Evolutionary conservation across 2,888 invertebrate genomes (phyloP), one percentile per base, ranked within the genome.

Genomic region (Mesorhabditis sp.): DNA sequence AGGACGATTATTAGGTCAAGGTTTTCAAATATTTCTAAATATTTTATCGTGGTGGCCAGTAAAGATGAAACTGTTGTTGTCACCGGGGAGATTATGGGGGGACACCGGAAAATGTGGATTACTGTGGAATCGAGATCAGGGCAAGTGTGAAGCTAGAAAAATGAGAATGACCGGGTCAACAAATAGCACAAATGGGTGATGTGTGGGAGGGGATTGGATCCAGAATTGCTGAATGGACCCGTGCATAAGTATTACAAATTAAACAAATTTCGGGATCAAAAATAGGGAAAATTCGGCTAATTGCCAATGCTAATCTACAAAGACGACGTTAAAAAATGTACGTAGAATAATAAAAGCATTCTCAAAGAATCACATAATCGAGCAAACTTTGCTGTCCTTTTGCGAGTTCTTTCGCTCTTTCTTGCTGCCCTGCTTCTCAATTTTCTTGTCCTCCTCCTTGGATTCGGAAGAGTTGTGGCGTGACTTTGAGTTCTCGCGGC

Each of bases 331-430:
- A 28, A 28, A 28, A 28, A 28, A 28, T 28, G 28, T 28, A 28
- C 28, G 28, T 28, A 28, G 28, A 28, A 28, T 28, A 28, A 28
- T 28, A 28, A 28, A 28, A 28, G 28, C 28, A 28, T 28, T 28
- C 28, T 28, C 28, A 28, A 28, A 28, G 28, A 28, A 28, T 28
- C 28, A 50, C 58, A 50, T 50, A 50, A 50, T 50, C 58, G 58
- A 50, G 58, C 58, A 50, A 10, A 50, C 58, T 50, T 50, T 50
- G n/a, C 58, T 50, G n/a, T 50, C 58, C 58, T 50, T 50, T 50
- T 50, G 58, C n/a, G 10, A 10, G n/a, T 50, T 50, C n/a, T 50
- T 50, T 13, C n/a, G 10, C n/a, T 50, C n/a, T 50, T n/a, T n/a
- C n/a, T 50, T 50, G 7, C 28, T 28, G 28, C 28, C 28, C 28